Evolutionary conservation across 2,113 vertebrate genomes (phyloP).

Genomic region (Synchiropus splendidus): DNA sequence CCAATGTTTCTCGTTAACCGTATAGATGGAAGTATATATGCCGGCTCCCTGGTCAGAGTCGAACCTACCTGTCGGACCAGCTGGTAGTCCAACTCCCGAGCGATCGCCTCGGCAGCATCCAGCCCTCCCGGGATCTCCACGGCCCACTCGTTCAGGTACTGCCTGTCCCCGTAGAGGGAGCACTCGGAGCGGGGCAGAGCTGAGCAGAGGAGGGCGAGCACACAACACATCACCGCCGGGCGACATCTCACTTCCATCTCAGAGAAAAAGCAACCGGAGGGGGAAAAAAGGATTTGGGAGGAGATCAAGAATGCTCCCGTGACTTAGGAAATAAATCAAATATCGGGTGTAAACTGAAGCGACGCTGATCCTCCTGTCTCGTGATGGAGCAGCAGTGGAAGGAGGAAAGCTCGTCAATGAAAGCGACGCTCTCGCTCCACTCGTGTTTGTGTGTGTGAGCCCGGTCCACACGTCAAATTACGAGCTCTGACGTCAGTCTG

Average conservation of each 20-base stretch:
- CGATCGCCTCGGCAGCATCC: slow-evolving; percentile 76
- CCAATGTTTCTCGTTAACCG: no score
- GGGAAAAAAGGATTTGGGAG: slow-evolving; percentile 13
- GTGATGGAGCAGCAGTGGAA: slow-evolving; percentile 24
- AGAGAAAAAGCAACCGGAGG: slow-evolving; percentile 39
- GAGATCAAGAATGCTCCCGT: slow-evolving; percentile 4
- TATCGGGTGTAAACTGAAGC: no score
- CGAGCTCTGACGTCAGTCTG: slow-evolving; percentile 86
- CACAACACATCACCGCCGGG: slow-evolving; percentile 62
- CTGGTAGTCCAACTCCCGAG: slow-evolving; percentile 83
- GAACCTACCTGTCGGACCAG: slow-evolving; percentile 86
- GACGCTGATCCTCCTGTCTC: background rate
- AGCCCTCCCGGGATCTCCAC: slow-evolving; percentile 86
- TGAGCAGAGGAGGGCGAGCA: slow-evolving; percentile 52
- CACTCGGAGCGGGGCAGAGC: slow-evolving; percentile 27
- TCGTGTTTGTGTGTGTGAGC: slow-evolving; percentile 19
- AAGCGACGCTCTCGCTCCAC: slow-evolving; percentile 2
- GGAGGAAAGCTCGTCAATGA: slow-evolving; percentile 32
- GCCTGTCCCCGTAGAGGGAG: slow-evolving; percentile 58
- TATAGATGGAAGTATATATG: background rate
- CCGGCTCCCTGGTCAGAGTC: slow-evolving; percentile 1
- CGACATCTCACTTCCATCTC: slow-evolving; percentile 75
- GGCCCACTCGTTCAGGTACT: slow-evolving; percentile 97
- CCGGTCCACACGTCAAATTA: slow-evolving; percentile 83
- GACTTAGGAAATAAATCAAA: no score